Percentiles rank a stretch among this genome's conserved stretches.
Evolutionary conservation across 2,888 invertebrate species (phyloP).

Genomic region (Drosophila hamatofila): DNA sequence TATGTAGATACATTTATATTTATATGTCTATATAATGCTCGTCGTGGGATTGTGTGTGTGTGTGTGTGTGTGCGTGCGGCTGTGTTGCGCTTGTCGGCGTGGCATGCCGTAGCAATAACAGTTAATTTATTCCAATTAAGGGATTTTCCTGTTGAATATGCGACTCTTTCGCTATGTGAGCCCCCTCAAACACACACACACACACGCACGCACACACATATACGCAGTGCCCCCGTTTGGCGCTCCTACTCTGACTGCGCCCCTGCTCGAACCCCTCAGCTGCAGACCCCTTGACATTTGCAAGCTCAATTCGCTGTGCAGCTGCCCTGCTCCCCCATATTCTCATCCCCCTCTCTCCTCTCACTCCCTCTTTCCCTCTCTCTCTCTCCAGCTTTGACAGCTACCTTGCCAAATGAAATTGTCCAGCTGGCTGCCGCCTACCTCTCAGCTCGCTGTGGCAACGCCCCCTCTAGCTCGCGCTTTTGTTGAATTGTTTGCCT

Average conservation of each 20-base stretch:
- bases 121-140: constrained; percentile 84
- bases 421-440: constrained; percentile 53
- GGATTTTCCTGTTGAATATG: constrained; percentile 83
- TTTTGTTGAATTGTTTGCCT: constrained; percentile 61
- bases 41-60: constrained; percentile 44
- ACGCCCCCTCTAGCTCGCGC: constrained; percentile 15
- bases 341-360: background rate
- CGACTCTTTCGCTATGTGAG: constrained; percentile 52
- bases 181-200: background rate
- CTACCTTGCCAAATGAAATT: constrained; percentile 64
- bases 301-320: constrained; percentile 26
- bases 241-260: background rate
- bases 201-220: background rate
- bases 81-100: constrained; percentile 28
- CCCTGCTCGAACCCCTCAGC: background rate
- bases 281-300: constrained; percentile 53
- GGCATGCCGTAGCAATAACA: constrained; percentile 76
- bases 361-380: background rate
- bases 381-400: background rate
- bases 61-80: constrained; percentile 39
- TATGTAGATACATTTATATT: constrained; percentile 30
- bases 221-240: background rate
- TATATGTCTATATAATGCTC: constrained; percentile 48
- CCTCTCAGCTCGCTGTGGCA: constrained; percentile 7
- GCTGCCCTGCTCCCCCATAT: background rate